Evolutionary conservation across 92 coral and sea anemone species (phyloP), one percentile per base, ranked within the genome.

Genomic region (Pocillopora meandrina): DNA sequence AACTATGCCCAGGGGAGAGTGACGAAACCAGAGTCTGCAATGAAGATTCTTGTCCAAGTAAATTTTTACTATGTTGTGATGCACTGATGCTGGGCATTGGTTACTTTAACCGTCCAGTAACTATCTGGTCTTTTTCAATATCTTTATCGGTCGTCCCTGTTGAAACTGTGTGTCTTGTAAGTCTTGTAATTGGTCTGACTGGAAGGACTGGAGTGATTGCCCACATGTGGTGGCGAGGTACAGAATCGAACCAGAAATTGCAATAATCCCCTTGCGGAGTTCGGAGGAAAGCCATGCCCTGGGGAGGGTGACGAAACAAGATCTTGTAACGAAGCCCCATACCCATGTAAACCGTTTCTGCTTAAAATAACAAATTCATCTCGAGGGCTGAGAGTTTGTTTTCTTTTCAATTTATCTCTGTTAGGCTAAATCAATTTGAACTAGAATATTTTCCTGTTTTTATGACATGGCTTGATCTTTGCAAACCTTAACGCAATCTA

Each of bases 181-280:
- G 52, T 7, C 52, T 57, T 76, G 84, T 19, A 79, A 61, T 13
- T 79, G 84, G 84, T 7, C 84, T 2, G 72, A 65, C 6, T 75
- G 65, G 74, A 21, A 33, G 13, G 67, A 20, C 66, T 80, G 61
- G 52, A 49, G 63, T 17, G 65, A 35, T 9, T 88, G 91, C 65
- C 77, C 87, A 75, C 91, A 18, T 88, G 87, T 21, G 72, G 82
- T 67, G 84, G 78, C 26, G 91, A 87, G 0, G 59, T 52, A 3
- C 91, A 88, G 23, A 56, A 68, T 67, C 56, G 64, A 80, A 19
- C 73, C 15, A 63, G 84, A 52, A 57, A 75, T 68, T 35, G 64
- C 33, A 52, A 64, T 20, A 56, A 56, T 56, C 55, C 80, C 56
- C 80, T 21, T 20, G 55, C 80, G 23, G 11, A 66, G 10, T 76